Conservation (phyloP, 2,888 invertebrate species). For the Petrophora chlorosata region DNA sequence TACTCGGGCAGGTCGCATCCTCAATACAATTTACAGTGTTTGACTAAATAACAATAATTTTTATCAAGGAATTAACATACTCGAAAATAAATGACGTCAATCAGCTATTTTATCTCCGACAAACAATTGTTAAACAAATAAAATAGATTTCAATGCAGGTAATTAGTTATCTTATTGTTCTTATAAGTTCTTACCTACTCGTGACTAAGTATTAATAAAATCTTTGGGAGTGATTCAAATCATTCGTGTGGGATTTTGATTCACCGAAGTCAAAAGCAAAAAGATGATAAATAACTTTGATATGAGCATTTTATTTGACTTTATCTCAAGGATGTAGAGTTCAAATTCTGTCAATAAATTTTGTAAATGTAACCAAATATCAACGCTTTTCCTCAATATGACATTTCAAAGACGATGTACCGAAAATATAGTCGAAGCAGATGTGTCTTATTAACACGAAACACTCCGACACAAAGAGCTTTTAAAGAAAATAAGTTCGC, state of each 20-base stretch:
- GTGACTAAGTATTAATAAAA: constrained; percentile 34
- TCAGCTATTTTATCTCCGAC: constrained; percentile 23
- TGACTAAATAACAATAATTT: constrained; percentile 27
- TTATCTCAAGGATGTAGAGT: constrained; percentile 19
- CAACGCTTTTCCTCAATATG: constrained; percentile 51
- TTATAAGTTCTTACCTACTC: constrained; percentile 6
- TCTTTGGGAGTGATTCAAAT: constrained; percentile 29
- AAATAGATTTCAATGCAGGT: constrained; percentile 34
- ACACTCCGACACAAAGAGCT: constrained; percentile 46
- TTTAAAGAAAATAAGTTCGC: constrained; percentile 50
- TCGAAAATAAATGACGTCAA: constrained; percentile 30
- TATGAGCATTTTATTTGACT: constrained; percentile 5
- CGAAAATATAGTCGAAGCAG: constrained; percentile 65
- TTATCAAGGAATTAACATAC: constrained; percentile 27
- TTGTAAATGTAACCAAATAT: constrained; percentile 47
- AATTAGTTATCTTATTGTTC: constrained; percentile 31
- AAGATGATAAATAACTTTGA: constrained; percentile 8
- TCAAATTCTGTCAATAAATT: constrained; percentile 37
- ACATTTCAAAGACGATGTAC: constrained; percentile 52
- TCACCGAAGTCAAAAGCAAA: constrained; percentile 14
- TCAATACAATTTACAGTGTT: constrained; percentile 22
- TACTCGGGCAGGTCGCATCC: constrained; percentile 12
- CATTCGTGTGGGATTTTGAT: constrained; percentile 18
- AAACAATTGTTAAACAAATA: constrained; percentile 28
- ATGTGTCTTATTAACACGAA: constrained; percentile 60